Base-by-base conservation (phyloP, 2,888 invertebrate species). In the Agrochola macilenta region DNA sequence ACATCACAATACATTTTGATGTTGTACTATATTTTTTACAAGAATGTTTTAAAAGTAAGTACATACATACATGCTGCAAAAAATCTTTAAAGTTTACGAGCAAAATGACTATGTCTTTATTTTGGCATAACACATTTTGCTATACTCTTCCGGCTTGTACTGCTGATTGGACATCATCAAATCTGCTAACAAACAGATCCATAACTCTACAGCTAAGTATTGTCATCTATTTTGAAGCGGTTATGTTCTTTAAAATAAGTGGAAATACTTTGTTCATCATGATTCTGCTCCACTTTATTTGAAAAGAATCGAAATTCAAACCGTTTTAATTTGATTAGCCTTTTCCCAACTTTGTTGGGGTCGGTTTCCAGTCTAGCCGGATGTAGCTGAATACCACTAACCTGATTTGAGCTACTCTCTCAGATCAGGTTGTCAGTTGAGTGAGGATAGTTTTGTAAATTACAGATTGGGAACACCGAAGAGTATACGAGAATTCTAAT, bases 401-500 rank as follows among this genome's bases (percentile, higher is more conserved):
- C 8, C 1, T 1, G 12, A 5, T 5, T 1, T 23, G 4, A 54
- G 11, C 0, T n/a, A 17, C 1, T 30, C 30, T 20, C 7, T 49
- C 43, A 26, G n/a, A 65, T 26, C 12, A 20, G 1, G 8, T 23
- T 30, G 26, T 46, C 46, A 68, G 5, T 49, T 5, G 23, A 0
- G 23, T 72, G 2, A 72, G 2, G 0, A 26, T 26, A 23, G 0
- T 49, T 35, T 54, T 82, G 2, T 9, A n/a, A 66, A 66, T 79
- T 77, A 14, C 77, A 79, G 79, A 82, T 65, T 46, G 54, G 66
- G 0, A 17, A 49, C 30, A 54, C 14, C 7, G 54, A 43, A 23
- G 79, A 77, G 30, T 82, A 30, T n/a, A 49, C 61, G 9, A 82
- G 54, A 39, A 20, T 77, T 49, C 8, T 57, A 1, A 30, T 66